These are phyloP conservation scores for Chamaetylas fuelleborni DNA, from an alignment of 2,113 vertebrate species.

Conservation along the genomic window DNA sequence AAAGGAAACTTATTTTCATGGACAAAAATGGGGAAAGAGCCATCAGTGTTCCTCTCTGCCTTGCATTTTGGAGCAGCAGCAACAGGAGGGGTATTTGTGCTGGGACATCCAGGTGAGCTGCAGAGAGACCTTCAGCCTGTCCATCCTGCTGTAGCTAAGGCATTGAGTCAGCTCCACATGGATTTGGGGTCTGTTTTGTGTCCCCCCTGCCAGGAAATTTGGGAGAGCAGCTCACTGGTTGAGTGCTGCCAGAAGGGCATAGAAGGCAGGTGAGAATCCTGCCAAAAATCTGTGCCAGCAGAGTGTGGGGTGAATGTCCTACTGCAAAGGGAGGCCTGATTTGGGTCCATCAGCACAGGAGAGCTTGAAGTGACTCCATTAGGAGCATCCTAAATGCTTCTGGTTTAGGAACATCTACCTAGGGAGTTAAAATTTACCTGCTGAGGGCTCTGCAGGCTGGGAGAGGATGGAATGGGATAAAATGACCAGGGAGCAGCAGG, in stretches of 20 bases:
- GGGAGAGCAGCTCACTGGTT: not conserved
- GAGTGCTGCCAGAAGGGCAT: not conserved
- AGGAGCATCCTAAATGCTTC: not conserved
- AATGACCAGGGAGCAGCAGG: not conserved
- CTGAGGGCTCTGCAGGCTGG: not conserved
- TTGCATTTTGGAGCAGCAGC: not conserved
- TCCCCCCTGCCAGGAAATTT: not conserved
- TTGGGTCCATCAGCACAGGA: not conserved
- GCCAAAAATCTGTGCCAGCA: not conserved
- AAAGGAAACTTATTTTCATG: not conserved
- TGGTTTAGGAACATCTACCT: not conserved
- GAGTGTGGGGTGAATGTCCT: not conserved
- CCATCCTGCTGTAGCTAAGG: not conserved
- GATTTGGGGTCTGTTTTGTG: not conserved
- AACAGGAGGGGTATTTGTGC: not conserved
- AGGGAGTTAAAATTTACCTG: not conserved
- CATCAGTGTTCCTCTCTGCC: rapidly evolving
- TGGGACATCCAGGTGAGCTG: not conserved
- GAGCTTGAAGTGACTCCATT: not conserved
- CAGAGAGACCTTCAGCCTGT: not conserved
- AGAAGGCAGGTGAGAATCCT: not conserved
- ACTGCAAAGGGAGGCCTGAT: not conserved
- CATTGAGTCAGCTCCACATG: not conserved
- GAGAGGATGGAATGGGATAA: not conserved
- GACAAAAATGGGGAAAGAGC: not conserved